Evolutionary conservation across 2,797 vertebrate species (phyloP).

Genomic region (Cuniculus paca): DNA sequence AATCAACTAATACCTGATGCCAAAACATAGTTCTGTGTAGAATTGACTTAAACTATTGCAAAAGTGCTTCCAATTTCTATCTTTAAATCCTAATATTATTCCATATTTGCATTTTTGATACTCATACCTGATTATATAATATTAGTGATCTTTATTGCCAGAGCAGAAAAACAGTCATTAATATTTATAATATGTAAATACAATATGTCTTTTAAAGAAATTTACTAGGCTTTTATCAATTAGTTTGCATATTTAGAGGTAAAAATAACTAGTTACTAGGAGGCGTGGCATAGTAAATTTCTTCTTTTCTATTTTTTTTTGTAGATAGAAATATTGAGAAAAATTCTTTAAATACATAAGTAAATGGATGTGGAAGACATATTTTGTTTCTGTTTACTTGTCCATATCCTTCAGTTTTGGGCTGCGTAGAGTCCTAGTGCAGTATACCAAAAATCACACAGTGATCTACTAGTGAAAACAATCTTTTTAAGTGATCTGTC

Average conservation of each 20-base stretch:
- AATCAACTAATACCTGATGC: not conserved
- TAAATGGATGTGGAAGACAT: not conserved
- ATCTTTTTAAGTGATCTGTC: conserved; percentile 14
- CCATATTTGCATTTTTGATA: conserved; percentile 2
- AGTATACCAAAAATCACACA: not conserved
- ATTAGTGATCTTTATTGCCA: not conserved
- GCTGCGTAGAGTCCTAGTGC: not conserved
- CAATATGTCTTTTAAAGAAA: not conserved
- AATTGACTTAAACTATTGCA: not conserved
- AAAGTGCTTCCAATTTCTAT: not conserved
- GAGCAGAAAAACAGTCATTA: not conserved
- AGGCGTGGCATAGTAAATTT: not conserved
- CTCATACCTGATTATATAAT: not conserved
- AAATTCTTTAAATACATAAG: not conserved
- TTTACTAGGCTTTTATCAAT: not conserved
- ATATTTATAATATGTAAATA: not conserved
- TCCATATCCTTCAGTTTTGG: not conserved
- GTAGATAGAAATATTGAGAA: not conserved
- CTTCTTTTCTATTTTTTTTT: not conserved
- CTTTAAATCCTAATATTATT: not conserved
- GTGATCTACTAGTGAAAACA: not conserved
- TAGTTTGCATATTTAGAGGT: not conserved
- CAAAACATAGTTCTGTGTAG: not conserved
- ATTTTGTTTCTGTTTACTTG: not conserved
- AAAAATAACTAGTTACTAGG: no score